A percentile compares a stretch with the other conserved stretches of the same genome.
phyloP scores from a whole-genome alignment of 2,113 vertebrate genomes.

The Equus przewalskii region DNA sequence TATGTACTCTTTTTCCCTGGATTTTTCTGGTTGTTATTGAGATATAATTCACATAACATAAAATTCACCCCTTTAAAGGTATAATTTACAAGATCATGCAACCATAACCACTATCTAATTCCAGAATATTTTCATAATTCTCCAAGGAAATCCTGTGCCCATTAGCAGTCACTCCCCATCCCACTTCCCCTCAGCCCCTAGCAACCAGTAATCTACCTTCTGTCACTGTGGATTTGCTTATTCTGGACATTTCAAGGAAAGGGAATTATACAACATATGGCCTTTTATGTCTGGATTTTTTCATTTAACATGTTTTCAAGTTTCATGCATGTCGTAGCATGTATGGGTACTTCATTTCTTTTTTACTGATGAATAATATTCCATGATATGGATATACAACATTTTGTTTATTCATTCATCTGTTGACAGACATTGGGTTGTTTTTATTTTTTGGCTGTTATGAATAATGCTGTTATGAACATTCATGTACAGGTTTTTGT shows the following conservation, averaged over 20 bases:
- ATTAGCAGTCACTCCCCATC: background rate
- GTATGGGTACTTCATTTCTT: background rate
- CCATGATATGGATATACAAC: background rate
- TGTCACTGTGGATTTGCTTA: background rate
- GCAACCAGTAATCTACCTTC: background rate
- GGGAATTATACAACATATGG: background rate
- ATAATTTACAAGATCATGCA: background rate
- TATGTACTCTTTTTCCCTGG: background rate
- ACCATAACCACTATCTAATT: background rate
- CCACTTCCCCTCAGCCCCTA: background rate
- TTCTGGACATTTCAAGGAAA: background rate
- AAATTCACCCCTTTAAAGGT: background rate
- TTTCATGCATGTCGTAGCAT: background rate
- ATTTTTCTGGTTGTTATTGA: background rate
- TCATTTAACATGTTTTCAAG: constrained; percentile 29
- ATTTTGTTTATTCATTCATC: background rate
- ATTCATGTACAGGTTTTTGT: background rate
- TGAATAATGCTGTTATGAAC: background rate
- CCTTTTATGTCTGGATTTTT: background rate
- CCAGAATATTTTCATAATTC: background rate
- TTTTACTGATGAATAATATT: background rate
- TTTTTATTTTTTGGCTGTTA: constrained; percentile 8
- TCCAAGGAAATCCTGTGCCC: background rate
- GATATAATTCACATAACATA: background rate
- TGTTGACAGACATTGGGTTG: background rate